Conservation (phyloP, 2,113 vertebrate genomes). For the Apteryx mantelli region DNA sequence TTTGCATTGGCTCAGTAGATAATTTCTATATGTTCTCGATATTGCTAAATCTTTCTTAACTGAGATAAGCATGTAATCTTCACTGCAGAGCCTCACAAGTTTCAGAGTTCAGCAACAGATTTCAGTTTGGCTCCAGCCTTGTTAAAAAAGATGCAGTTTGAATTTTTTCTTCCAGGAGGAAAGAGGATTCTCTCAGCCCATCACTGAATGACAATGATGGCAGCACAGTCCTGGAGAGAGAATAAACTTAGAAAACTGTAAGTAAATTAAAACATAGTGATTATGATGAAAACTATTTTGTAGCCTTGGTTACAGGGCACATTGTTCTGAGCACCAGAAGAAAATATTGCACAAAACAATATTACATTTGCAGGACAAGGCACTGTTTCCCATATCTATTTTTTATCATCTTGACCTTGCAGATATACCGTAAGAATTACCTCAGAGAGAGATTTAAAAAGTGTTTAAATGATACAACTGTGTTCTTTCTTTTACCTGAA, state of each 20-base stretch:
- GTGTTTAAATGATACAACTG: not conserved
- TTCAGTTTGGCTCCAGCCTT: not conserved
- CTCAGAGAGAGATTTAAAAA: not conserved
- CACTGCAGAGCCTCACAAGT: not conserved
- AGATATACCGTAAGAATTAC: not conserved
- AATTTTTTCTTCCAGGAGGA: not conserved
- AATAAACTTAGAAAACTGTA: not conserved
- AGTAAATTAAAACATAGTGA: not conserved
- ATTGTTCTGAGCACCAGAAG: not conserved
- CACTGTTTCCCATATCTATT: not conserved
- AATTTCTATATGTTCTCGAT: not conserved
- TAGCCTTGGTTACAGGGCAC: not conserved
- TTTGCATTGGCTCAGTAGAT: not conserved
- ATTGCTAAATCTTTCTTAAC: not conserved
- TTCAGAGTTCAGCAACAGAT: not conserved
- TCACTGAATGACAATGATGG: not conserved
- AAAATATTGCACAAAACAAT: not conserved
- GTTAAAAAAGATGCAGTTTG: not conserved
- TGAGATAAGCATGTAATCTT: not conserved
- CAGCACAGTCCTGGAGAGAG: not conserved
- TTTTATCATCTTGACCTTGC: not conserved
- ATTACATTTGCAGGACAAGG: not conserved
- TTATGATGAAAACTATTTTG: not conserved
- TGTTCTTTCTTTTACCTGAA: not conserved
- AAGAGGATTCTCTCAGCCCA: not conserved